phyloP scores from a whole-genome alignment of 1,140 invertebrate species.

The Leptopilina boulardi region DNA sequence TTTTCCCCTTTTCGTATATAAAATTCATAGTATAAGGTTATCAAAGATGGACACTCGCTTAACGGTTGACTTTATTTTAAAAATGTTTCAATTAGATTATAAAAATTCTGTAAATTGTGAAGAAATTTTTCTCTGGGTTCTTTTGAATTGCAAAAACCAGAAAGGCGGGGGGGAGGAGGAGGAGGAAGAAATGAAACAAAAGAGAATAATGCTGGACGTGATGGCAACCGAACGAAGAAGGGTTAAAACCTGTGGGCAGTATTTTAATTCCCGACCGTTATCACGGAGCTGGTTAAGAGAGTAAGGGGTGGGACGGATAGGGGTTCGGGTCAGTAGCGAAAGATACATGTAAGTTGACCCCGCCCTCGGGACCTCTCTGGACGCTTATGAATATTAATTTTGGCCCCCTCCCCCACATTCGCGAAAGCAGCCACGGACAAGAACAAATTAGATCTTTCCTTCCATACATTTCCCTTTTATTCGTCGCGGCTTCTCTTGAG shows the following conservation, averaged over 20 bases:
- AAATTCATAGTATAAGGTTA: not conserved
- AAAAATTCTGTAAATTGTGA: constrained; percentile 18
- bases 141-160: constrained; percentile 45
- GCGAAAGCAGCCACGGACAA: constrained; percentile 72
- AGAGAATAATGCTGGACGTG: constrained; percentile 50
- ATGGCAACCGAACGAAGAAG: constrained; percentile 56
- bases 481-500: constrained; percentile 55
- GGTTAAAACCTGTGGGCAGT: constrained; percentile 68
- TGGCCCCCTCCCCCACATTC: constrained; percentile 49
- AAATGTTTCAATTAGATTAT: too few relatives aligned
- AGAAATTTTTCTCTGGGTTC: constrained; percentile 38
- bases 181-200: constrained; percentile 49
- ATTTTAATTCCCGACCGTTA: constrained; percentile 75
- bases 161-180: not conserved
- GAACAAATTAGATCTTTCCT: constrained; percentile 77
- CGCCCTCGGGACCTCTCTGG: constrained; percentile 75
- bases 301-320: constrained; percentile 49
- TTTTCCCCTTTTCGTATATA: not conserved
- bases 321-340: constrained; percentile 74
- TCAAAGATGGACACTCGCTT: not conserved
- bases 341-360: constrained; percentile 77
- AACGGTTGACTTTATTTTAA: too few relatives aligned
- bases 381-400: constrained; percentile 78
- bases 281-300: constrained; percentile 62
- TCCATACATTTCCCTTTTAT: constrained; percentile 76